Evolutionary conservation across 2,113 vertebrate species (phyloP).

Genomic region (Pongo abelii): DNA sequence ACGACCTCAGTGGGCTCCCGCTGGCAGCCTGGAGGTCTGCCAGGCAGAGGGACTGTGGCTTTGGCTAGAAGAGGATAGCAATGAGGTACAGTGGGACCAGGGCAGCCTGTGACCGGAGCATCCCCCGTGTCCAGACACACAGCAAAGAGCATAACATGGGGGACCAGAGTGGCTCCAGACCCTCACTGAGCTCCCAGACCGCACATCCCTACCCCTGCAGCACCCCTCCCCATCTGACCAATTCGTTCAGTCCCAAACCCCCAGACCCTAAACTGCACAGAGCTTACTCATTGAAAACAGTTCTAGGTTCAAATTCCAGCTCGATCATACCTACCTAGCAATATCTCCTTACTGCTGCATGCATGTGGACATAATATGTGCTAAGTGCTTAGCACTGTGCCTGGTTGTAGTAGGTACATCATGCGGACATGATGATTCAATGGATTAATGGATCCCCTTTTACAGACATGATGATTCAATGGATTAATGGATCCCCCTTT

Average conservation of each 20-base stretch:
- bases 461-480: background rate
- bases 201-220: background rate
- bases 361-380: accelerated
- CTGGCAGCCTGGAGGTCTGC: background rate
- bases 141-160: background rate
- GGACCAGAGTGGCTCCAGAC: background rate
- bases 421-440: background rate
- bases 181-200: background rate
- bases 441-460: background rate
- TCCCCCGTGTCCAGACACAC: background rate
- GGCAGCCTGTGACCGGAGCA: background rate
- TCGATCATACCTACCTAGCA: background rate
- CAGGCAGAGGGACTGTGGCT: background rate
- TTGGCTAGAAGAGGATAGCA: background rate
- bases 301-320: background rate
- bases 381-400: background rate
- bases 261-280: background rate
- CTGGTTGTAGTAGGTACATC: background rate
- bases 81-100: background rate
- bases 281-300: background rate
- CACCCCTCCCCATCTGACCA: background rate
- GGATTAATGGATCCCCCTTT: background rate
- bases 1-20: background rate
- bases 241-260: background rate
- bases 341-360: background rate